phyloP scores from a whole-genome alignment of 2,797 vertebrate species.

The Zenarchopterus dispar region DNA sequence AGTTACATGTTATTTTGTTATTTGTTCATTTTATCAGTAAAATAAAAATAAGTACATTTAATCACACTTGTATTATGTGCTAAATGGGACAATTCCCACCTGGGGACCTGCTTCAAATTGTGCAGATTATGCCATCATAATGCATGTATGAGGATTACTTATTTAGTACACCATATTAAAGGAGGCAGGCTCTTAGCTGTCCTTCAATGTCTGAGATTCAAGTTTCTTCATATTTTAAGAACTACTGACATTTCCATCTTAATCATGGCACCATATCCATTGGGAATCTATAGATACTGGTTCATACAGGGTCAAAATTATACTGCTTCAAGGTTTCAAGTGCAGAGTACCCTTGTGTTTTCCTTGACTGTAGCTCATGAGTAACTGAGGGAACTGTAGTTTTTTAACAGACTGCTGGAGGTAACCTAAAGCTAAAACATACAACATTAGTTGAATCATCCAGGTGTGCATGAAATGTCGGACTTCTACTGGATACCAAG shows the following conservation, averaged over 20 bases:
- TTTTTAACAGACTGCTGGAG: constrained; percentile 28
- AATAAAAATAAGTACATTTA: constrained; percentile 18
- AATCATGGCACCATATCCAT: constrained; percentile 12
- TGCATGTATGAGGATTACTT: constrained; percentile 18
- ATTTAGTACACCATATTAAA: constrained; percentile 6
- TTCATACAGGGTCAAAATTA: constrained; percentile 12
- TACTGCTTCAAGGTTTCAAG: constrained; percentile 5
- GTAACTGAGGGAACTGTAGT: constrained; percentile 30
- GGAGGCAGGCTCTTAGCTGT: constrained; percentile 13
- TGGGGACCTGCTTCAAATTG: constrained; percentile 6
- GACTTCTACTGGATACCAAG: constrained; percentile 24
- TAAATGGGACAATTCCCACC: constrained; percentile 14
- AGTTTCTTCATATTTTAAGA: constrained; percentile 32
- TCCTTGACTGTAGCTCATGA: constrained; percentile 14
- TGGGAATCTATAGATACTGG: constrained; percentile 11
- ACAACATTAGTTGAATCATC: constrained; percentile 40
- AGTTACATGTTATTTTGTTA: background rate
- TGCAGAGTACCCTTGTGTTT: background rate
- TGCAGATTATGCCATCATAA: constrained; percentile 10
- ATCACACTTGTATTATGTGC: constrained; percentile 22
- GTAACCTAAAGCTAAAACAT: constrained; percentile 52
- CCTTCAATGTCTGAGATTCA: constrained; percentile 37
- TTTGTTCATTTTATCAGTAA: constrained; percentile 9
- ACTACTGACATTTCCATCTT: constrained; percentile 24
- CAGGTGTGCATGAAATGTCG: constrained; percentile 45